Evolutionary conservation across 1,140 invertebrate genomes (phyloP).

Genomic region (Fopius arisanus): DNA sequence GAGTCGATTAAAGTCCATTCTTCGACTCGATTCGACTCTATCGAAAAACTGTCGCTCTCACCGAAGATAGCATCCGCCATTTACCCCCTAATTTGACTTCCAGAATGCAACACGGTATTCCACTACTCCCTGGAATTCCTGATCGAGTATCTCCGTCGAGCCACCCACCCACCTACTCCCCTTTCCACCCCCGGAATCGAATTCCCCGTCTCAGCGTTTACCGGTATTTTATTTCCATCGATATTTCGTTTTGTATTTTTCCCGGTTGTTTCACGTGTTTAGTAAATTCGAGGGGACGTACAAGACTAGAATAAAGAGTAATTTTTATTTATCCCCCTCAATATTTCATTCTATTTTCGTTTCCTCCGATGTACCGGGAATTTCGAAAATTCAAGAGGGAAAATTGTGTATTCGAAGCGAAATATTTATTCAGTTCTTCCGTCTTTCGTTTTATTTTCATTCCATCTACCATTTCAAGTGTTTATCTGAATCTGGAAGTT

Average conservation of each 20-base stretch:
- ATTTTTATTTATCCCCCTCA: too few species aligned
- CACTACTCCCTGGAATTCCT: not conserved
- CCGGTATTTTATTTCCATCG: not conserved
- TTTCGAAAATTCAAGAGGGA: too few species aligned
- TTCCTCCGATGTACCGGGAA: too few species aligned
- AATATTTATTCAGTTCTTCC: too few species aligned
- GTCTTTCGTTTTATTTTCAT: too few species aligned
- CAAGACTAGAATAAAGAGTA: too few species aligned
- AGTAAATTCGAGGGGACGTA: not conserved
- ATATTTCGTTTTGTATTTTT: not conserved
- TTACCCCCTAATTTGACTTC: conserved; percentile 12
- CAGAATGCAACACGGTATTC: conserved; percentile 18
- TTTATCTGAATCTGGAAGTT: too few species aligned
- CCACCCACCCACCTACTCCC: not conserved
- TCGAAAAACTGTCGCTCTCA: not conserved
- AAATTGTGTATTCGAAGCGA: too few species aligned
- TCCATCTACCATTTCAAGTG: too few species aligned
- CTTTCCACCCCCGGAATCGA: not conserved
- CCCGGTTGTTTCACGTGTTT: not conserved
- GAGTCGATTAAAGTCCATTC: too few species aligned
- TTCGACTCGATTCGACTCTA: too few species aligned
- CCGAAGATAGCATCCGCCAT: not conserved
- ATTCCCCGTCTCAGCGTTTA: not conserved
- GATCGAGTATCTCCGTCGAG: conserved; percentile 6
- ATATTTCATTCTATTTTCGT: too few species aligned